These are phyloP conservation scores for Leptinotarsa lineolata DNA, from an alignment of 1,140 invertebrate genomes.

Conservation along the genomic window DNA sequence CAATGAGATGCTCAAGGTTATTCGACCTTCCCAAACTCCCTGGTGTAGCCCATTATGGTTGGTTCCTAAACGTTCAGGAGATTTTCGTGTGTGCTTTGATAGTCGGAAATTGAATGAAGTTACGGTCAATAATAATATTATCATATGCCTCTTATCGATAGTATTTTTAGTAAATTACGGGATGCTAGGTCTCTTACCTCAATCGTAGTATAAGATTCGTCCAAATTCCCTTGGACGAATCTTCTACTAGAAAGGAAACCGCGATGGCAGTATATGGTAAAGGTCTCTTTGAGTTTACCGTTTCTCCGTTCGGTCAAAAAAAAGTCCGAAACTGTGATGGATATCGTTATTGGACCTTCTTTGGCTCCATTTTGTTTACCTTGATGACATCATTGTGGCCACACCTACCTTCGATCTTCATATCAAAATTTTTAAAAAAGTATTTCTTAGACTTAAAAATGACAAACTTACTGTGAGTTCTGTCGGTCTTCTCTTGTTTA, in stretches of 20 bases:
- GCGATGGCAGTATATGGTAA: slow-evolving; percentile 35
- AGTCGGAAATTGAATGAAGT: no score
- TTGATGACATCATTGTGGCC: slow-evolving; percentile 50
- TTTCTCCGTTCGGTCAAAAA: slow-evolving; percentile 50
- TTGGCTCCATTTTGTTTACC: slow-evolving; percentile 41
- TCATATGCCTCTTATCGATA: slow-evolving; percentile 30
- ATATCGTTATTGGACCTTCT: slow-evolving; percentile 36
- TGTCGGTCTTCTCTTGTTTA: slow-evolving; percentile 14
- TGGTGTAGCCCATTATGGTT: slow-evolving; percentile 11
- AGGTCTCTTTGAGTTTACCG: slow-evolving; percentile 42
- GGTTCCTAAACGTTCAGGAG: slow-evolving; percentile 29
- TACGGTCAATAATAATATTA: slow-evolving; percentile 41
- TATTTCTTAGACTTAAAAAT: background rate
- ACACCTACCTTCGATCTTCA: slow-evolving; percentile 32
- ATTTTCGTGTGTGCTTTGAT: slow-evolving; percentile 42
- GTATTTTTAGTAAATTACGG: slow-evolving; percentile 42
- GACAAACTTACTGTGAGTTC: slow-evolving; percentile 16
- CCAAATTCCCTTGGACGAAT: no score
- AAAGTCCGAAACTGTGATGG: slow-evolving; percentile 50
- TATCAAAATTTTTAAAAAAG: slow-evolving; percentile 9
- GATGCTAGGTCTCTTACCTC: slow-evolving; percentile 38
- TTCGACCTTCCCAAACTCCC: background rate
- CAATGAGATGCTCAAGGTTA: slow-evolving; percentile 3
- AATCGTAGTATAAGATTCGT: slow-evolving; percentile 30
- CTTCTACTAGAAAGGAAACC: slow-evolving; percentile 21